Percentiles rank a stretch among this genome's conserved stretches.
Conservation (phyloP, 2,113 vertebrate species). For the Microtus ochrogaster region DNA sequence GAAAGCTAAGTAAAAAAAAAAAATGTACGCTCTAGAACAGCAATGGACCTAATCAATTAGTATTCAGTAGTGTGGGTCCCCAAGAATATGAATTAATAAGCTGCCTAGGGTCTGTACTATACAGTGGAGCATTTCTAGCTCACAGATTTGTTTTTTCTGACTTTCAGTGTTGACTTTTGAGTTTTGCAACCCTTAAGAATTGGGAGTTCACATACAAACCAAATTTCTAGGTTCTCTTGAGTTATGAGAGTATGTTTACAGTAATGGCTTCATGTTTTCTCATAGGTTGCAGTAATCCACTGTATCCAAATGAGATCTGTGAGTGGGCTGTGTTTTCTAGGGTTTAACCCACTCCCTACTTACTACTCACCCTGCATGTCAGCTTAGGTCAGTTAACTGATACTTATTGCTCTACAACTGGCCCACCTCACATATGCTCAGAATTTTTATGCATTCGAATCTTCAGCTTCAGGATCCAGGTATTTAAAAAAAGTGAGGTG, state of each 20-base stretch:
- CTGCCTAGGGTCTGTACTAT: background rate
- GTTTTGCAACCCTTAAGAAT: slow-evolving; percentile 51
- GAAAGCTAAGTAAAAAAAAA: background rate
- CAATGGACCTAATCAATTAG: background rate
- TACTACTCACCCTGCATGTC: background rate
- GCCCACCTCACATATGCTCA: background rate
- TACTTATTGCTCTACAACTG: slow-evolving; percentile 10
- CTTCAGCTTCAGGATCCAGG: background rate
- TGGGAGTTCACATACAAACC: slow-evolving; percentile 24
- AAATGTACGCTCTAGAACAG: background rate
- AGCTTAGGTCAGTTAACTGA: background rate
- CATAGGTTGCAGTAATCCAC: background rate
- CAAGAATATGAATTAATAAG: background rate
- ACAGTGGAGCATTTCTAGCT: slow-evolving; percentile 2
- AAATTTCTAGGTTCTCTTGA: slow-evolving; percentile 43
- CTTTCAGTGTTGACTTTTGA: slow-evolving; percentile 32
- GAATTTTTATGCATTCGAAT: background rate
- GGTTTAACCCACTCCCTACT: background rate
- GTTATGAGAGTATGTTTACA: background rate
- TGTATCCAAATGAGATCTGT: background rate
- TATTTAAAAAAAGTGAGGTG: slow-evolving; percentile 19
- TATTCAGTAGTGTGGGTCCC: background rate
- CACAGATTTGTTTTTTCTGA: slow-evolving; percentile 44
- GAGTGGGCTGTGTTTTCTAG: background rate
- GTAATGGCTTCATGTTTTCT: background rate